Base-by-base conservation (phyloP, 2,113 vertebrate species). In the Motacilla tschutschensis region DNA sequence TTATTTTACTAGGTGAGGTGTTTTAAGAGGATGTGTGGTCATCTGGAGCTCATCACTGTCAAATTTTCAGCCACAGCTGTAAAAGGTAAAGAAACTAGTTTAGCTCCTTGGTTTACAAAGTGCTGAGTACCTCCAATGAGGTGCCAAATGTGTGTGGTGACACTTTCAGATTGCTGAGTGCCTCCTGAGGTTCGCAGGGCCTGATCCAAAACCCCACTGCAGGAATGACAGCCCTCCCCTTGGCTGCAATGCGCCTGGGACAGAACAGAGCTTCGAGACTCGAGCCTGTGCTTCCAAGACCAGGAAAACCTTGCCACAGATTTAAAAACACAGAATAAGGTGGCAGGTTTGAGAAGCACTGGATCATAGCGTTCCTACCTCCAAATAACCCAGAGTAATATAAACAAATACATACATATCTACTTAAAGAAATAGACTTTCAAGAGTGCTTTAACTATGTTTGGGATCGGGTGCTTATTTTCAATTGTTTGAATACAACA, bases 1-100 rank as follows among this genome's bases (percentile, higher is more conserved):
- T 92, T 92, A 58, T 89, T 95, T 94, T 89, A 93, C 82, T 75
- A 67, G 89, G 87, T 65, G 54, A 93, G 89, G 89, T 87, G 79
- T 93, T 93, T 94, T 91, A 93, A 91, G 76, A 77, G 90, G 58
- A 51, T 85, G 40, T 60, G 31, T 22, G 62, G 65, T 93, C 90
- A 90, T 78, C 92, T 95, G 93, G 91, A 93, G 90, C 92, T 75
- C 93, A 93, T 88, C 92, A 90, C 65, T 90, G 87, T 72, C 92
- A 89, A 75, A 93, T 80, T 87, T 93, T 75, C 72, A 90, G 58
- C 76, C 62, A 35, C 50, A 85, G 84, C 84, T 91, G 79, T 75
- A 87, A 77, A 65, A 25, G 11, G 63, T 62, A 79, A 84, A 88
- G 72, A 59, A 91, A 83, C 64, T 31, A 83, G 73, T 65, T 85